A percentile compares a stretch with the other conserved stretches of the same genome.
phyloP scores from a whole-genome alignment of 1,140 invertebrate species.

The Antheraea mylitta region DNA sequence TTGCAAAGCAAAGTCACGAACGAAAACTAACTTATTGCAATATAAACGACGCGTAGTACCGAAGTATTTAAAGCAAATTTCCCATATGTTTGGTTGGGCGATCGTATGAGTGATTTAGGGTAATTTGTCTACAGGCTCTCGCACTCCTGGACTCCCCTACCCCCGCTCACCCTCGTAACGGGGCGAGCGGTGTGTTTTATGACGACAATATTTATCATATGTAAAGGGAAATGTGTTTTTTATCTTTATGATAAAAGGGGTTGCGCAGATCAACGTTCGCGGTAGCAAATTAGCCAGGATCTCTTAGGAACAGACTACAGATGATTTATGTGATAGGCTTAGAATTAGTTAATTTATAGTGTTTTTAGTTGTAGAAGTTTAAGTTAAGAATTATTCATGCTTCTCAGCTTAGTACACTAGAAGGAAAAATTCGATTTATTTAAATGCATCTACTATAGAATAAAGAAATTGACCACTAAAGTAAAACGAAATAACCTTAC shows the following conservation, averaged over 20 bases:
- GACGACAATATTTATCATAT: constrained; percentile 4
- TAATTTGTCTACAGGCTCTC: background rate
- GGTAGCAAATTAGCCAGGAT: background rate
- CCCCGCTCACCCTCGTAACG: background rate
- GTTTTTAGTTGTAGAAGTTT: too few relatives aligned
- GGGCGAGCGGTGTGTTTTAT: background rate
- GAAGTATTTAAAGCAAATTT: background rate
- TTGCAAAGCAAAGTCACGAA: too few relatives aligned
- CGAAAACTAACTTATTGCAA: too few relatives aligned
- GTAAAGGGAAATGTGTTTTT: constrained; percentile 1
- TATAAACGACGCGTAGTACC: too few relatives aligned
- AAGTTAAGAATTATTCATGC: too few relatives aligned
- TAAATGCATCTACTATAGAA: too few relatives aligned
- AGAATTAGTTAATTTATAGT: too few relatives aligned
- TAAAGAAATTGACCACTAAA: too few relatives aligned
- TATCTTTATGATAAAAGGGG: constrained; percentile 4
- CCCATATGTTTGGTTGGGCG: background rate
- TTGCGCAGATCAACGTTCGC: background rate
- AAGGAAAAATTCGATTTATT: too few relatives aligned
- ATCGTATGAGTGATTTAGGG: constrained; percentile 1
- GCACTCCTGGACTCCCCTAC: too few relatives aligned
- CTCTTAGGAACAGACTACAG: background rate
- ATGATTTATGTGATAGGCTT: background rate
- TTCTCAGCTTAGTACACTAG: too few relatives aligned
- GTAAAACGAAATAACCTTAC: too few relatives aligned